These are phyloP conservation scores for Mormyrops attenuatus DNA, from an alignment of 2,797 vertebrate genomes.

Conservation along the genomic window DNA sequence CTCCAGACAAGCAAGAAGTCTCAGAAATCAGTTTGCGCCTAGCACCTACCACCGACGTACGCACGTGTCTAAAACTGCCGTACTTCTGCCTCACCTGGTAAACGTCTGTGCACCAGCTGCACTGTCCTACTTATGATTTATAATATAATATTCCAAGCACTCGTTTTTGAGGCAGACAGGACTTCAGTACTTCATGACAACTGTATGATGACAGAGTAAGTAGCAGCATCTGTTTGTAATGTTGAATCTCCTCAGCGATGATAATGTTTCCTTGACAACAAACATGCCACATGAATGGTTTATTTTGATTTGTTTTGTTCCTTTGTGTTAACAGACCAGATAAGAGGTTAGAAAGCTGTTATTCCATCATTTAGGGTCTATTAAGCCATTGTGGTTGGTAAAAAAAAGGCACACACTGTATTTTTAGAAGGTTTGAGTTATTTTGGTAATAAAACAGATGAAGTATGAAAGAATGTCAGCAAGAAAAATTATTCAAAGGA, in stretches of 20 bases:
- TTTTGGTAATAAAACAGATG: not conserved
- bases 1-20: not conserved
- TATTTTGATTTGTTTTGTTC: not conserved
- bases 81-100: not conserved
- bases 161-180: not conserved
- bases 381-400: not conserved
- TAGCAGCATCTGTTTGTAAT: not conserved
- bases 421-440: not conserved
- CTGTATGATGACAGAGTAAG: not conserved
- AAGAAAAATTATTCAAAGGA: not conserved
- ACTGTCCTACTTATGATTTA: not conserved
- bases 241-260: not conserved
- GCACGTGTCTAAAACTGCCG: not conserved
- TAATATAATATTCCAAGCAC: not conserved
- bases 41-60: not conserved
- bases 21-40: not conserved
- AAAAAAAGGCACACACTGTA: not conserved
- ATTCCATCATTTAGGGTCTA: not conserved
- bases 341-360: not conserved
- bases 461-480: not conserved
- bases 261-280: slow-evolving; percentile 9
- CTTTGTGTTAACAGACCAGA: not conserved
- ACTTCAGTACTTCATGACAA: not conserved
- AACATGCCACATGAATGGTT: slow-evolving; percentile 8
- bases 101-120: not conserved